phyloP scores from a whole-genome alignment of 2,797 vertebrate species.

The Acanthopagrus latus region DNA sequence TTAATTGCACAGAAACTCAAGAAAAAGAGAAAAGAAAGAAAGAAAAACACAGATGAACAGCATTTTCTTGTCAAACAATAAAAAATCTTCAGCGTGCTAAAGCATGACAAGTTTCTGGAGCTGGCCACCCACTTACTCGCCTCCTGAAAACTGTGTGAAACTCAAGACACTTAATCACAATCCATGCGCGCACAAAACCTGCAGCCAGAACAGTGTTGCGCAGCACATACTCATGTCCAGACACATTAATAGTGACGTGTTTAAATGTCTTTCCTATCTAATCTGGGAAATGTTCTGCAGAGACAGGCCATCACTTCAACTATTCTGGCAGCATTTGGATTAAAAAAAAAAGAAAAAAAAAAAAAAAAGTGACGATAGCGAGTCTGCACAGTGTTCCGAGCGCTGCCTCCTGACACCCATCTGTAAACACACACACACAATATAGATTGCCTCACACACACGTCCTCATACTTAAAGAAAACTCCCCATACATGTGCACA shows the following conservation, averaged over 20 bases:
- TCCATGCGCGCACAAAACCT: conserved; percentile 17
- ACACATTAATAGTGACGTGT: conserved; percentile 51
- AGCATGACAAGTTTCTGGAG: conserved; percentile 45
- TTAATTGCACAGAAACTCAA: conserved; percentile 36
- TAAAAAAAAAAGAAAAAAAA: conserved; percentile 16
- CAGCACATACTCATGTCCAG: conserved; percentile 24
- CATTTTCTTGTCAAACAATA: conserved; percentile 49
- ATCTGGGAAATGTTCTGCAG: conserved; percentile 69
- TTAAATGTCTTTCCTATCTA: conserved; percentile 67
- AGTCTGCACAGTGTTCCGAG: conserved; percentile 80
- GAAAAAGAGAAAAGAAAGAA: background rate
- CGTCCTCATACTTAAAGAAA: conserved; percentile 45
- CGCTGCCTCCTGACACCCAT: conserved; percentile 66
- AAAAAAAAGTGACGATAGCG: conserved; percentile 64
- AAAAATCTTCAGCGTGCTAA: conserved; percentile 24
- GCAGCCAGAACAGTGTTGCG: conserved; percentile 31
- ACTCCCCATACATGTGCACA: conserved; percentile 46
- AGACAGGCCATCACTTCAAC: conserved; percentile 60
- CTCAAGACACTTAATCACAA: conserved; percentile 40
- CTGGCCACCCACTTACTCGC: conserved; percentile 57
- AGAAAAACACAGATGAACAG: conserved; percentile 22
- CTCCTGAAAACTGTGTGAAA: conserved; percentile 60
- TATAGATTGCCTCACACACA: conserved; percentile 31
- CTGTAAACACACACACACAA: conserved; percentile 65
- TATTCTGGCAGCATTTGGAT: conserved; percentile 66